These are phyloP conservation scores for Cerastis rubricosa DNA, from an alignment of 2,888 invertebrate genomes.

Conservation along the genomic window DNA sequence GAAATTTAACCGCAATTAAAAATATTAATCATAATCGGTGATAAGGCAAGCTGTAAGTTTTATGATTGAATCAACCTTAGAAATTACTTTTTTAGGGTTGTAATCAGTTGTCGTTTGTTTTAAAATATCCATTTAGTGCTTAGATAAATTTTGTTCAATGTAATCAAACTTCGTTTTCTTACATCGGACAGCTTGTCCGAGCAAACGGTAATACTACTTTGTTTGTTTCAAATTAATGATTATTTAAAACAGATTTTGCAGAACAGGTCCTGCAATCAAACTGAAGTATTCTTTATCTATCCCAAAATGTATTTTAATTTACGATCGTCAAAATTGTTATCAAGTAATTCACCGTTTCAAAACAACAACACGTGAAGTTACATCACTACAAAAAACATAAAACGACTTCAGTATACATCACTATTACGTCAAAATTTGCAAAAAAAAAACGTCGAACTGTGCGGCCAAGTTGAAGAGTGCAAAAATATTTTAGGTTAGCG, in stretches of 20 bases:
- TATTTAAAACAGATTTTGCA: not conserved
- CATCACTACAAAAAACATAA: constrained; percentile 44
- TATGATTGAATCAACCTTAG: constrained; percentile 11
- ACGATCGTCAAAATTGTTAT: not conserved
- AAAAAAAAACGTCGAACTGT: constrained; percentile 63
- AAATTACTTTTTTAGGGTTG: constrained; percentile 16
- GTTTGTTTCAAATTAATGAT: not conserved
- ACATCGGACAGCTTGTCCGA: not conserved
- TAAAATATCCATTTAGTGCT: not conserved
- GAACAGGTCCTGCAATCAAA: not conserved
- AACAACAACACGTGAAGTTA: not conserved
- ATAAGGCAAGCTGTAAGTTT: not conserved
- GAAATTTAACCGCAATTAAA: constrained; percentile 7
- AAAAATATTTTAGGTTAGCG: constrained; percentile 42
- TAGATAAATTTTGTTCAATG: not conserved
- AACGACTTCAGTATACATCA: constrained; percentile 56
- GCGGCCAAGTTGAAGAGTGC: constrained; percentile 70
- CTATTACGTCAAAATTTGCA: constrained; percentile 74
- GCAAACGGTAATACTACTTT: not conserved
- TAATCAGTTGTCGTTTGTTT: not conserved
- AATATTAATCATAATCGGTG: constrained; percentile 5
- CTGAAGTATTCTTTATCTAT: too few species aligned
- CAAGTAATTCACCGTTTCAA: not conserved
- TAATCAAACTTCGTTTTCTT: not conserved
- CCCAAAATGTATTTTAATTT: not conserved